A percentile compares a stretch with the other conserved stretches of the same genome.
Conservation (phyloP, 2,797 vertebrate genomes). For the Furcifer pardalis region DNA sequence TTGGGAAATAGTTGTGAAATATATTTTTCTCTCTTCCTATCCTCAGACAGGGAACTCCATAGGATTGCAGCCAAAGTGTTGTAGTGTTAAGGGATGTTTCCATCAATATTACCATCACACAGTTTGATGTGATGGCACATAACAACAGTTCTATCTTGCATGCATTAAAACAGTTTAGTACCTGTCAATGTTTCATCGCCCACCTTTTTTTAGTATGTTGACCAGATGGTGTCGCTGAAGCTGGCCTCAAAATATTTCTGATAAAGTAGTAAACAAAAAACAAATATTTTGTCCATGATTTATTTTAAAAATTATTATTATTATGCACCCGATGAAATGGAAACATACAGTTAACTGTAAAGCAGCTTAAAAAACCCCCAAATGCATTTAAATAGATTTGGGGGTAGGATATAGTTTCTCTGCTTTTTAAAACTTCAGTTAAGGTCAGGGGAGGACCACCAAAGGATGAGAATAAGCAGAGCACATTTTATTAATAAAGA, state of each 20-base stretch:
- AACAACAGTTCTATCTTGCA: too few species aligned
- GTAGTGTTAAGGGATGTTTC: too few species aligned
- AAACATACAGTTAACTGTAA: neutral
- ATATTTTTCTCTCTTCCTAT: too few species aligned
- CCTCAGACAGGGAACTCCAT: too few species aligned
- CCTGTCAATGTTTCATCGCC: too few species aligned
- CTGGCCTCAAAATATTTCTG: neutral
- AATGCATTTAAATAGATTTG: neutral
- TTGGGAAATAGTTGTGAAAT: too few species aligned
- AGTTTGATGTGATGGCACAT: too few species aligned
- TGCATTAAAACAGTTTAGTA: too few species aligned
- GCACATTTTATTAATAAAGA: accelerated
- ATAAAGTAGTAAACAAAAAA: neutral
- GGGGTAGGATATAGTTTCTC: neutral
- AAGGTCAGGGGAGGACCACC: accelerated
- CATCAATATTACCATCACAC: too few species aligned
- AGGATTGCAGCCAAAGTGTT: too few species aligned
- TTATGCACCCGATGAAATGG: neutral
- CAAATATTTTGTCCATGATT: neutral
- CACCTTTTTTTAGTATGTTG: neutral
- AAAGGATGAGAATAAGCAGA: neutral
- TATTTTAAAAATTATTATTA: too few species aligned
- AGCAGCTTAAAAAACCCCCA: neutral
- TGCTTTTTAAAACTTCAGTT: neutral
- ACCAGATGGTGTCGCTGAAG: neutral